Evolutionary conservation across 2,888 invertebrate species (phyloP).

Genomic region (Leucozona laternaria): DNA sequence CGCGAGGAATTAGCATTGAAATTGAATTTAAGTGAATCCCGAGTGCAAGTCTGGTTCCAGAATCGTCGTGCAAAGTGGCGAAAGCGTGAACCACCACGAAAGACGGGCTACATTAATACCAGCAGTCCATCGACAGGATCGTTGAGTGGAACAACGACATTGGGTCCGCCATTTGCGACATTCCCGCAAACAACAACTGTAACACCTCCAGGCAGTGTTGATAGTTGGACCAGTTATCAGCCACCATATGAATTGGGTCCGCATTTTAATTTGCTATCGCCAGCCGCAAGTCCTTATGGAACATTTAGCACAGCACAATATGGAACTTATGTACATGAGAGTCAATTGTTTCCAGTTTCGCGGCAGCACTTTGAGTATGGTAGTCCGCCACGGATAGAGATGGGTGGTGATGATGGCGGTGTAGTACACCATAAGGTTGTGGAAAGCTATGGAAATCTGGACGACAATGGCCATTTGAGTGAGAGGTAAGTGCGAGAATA

Average conservation of each 20-base stretch:
- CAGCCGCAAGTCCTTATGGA: constrained; percentile 87
- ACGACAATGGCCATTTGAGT: constrained; percentile 80
- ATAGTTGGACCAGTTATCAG: constrained; percentile 91
- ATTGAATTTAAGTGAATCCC: constrained; percentile 92
- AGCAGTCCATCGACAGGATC: constrained; percentile 87
- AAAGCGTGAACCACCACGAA: constrained; percentile 96
- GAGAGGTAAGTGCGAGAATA: constrained; percentile 78
- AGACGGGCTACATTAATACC: constrained; percentile 91
- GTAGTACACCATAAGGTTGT: constrained; percentile 84
- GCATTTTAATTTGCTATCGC: constrained; percentile 89
- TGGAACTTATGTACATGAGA: constrained; percentile 89
- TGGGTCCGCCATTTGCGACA: constrained; percentile 86
- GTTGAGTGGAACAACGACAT: constrained; percentile 81
- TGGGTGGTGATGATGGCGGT: constrained; percentile 79
- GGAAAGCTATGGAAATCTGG: constrained; percentile 84
- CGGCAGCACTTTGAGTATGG: constrained; percentile 85
- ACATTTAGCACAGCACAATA: constrained; percentile 87
- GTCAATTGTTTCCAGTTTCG: constrained; percentile 89
- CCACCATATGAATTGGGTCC: constrained; percentile 91
- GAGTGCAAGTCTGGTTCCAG: constrained; percentile 86
- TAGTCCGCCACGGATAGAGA: constrained; percentile 83
- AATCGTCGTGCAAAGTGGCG: constrained; percentile 97
- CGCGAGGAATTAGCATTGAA: constrained; percentile 96
- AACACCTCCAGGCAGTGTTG: constrained; percentile 87
- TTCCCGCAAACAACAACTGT: constrained; percentile 87